Conservation (phyloP, 2,113 vertebrate species). For the Pipra filicauda region DNA sequence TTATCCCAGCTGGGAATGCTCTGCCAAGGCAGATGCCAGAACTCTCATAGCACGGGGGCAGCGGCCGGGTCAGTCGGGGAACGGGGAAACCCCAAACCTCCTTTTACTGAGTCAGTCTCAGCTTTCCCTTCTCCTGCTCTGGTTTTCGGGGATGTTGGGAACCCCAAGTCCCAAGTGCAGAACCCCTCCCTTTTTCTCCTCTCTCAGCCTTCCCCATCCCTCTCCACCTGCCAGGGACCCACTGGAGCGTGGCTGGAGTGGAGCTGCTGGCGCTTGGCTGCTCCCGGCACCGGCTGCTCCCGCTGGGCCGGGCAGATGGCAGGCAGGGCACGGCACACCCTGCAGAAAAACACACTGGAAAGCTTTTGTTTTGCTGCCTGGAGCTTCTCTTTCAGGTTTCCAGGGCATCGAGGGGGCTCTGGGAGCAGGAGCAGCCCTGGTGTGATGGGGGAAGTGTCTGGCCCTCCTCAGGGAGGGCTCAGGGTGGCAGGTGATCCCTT, state of each 20-base stretch:
- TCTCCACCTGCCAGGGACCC: background rate
- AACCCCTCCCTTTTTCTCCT: rapidly evolving
- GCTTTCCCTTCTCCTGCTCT: background rate
- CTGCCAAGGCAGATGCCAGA: rapidly evolving
- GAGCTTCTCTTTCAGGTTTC: slow-evolving; percentile 20
- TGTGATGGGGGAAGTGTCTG: rapidly evolving
- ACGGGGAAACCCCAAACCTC: background rate
- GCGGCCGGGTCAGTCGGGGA: background rate
- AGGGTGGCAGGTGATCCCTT: background rate
- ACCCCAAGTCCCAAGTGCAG: rapidly evolving
- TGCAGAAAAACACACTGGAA: background rate
- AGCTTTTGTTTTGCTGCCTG: slow-evolving; percentile 22
- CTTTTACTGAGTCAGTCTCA: rapidly evolving
- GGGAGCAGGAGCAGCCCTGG: rapidly evolving
- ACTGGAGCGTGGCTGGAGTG: background rate
- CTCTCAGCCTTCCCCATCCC: background rate
- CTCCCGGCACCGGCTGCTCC: background rate
- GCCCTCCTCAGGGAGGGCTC: background rate
- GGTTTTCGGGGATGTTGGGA: background rate
- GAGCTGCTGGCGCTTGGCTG: background rate
- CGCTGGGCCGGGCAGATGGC: slow-evolving; percentile 42
- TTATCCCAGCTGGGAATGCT: rapidly evolving
- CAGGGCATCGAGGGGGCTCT: background rate
- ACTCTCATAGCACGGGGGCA: background rate
- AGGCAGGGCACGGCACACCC: background rate